phyloP scores from a whole-genome alignment of 2,797 vertebrate species.

The Melanotaenia nigrans region DNA sequence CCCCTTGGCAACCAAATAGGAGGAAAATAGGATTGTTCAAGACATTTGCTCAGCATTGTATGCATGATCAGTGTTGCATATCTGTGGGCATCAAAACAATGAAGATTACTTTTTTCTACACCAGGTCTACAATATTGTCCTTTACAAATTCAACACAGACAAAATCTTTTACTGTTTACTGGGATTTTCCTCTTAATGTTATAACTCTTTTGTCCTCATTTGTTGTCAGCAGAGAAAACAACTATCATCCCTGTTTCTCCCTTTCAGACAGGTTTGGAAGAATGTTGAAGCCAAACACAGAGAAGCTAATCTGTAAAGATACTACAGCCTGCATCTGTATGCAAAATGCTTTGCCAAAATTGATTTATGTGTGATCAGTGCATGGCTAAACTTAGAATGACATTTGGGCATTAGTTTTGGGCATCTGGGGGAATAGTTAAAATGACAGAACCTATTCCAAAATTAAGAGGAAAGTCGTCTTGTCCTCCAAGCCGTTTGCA shows the following conservation, averaged over 20 bases:
- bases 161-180: not conserved
- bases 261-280: constrained; percentile 11
- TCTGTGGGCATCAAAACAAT: not conserved
- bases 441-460: constrained; percentile 32
- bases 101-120: not conserved
- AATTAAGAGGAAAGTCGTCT: constrained; percentile 49
- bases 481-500: constrained; percentile 40
- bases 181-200: not conserved
- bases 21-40: not conserved
- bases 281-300: constrained; percentile 10
- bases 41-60: not conserved
- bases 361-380: constrained; percentile 46
- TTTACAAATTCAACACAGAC: not conserved
- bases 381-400: constrained; percentile 27
- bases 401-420: constrained; percentile 28
- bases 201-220: not conserved
- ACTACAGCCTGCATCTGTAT: constrained; percentile 28
- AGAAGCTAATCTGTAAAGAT: constrained; percentile 22
- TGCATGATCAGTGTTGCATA: not conserved
- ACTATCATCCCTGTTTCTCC: not conserved
- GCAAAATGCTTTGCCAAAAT: constrained; percentile 45
- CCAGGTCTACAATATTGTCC: too few relatives aligned
- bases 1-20: not conserved
- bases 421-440: constrained; percentile 26
- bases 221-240: not conserved